These are phyloP conservation scores for Mesorhabditis spiculigera DNA, from an alignment of 2,888 invertebrate species.

Conservation along the genomic window DNA sequence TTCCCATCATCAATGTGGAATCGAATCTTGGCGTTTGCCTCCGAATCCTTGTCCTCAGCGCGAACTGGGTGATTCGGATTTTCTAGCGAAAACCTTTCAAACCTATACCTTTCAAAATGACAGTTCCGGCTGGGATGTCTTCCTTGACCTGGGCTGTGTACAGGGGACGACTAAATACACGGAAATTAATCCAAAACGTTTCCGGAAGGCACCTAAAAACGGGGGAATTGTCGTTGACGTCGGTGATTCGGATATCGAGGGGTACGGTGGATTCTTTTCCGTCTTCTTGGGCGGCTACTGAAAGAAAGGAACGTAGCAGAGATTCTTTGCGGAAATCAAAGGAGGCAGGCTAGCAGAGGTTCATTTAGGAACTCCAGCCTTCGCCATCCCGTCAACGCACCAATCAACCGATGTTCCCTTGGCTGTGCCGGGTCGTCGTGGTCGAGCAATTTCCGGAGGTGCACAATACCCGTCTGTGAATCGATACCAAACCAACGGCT, in stretches of 20 bases:
- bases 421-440: constrained; percentile 92
- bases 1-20: constrained; percentile 87
- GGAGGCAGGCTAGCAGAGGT: too few relatives aligned
- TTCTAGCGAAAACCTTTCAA: neutral
- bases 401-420: constrained; percentile 80
- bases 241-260: constrained; percentile 34
- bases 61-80: constrained; percentile 27
- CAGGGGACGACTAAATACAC: constrained; percentile 71
- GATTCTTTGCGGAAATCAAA: too few relatives aligned
- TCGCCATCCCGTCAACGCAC: constrained; percentile 22
- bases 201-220: constrained; percentile 8
- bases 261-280: constrained; percentile 74
- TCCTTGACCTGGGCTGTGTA: constrained; percentile 95
- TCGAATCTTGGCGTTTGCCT: constrained; percentile 89
- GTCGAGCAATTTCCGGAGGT: constrained; percentile 89
- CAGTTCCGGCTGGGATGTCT: constrained; percentile 84
- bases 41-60: constrained; percentile 71
- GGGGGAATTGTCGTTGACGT: constrained; percentile 57
- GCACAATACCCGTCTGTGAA: constrained; percentile 88
- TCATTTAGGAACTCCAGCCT: too few relatives aligned
- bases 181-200: neutral
- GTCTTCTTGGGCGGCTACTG: constrained; percentile 84
- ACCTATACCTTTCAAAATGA: constrained; percentile 74
- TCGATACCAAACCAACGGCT: constrained; percentile 75
- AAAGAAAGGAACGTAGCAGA: constrained; percentile 17